Base-by-base conservation (phyloP, 2,888 invertebrate genomes). In the Drosophila sordidula region DNA sequence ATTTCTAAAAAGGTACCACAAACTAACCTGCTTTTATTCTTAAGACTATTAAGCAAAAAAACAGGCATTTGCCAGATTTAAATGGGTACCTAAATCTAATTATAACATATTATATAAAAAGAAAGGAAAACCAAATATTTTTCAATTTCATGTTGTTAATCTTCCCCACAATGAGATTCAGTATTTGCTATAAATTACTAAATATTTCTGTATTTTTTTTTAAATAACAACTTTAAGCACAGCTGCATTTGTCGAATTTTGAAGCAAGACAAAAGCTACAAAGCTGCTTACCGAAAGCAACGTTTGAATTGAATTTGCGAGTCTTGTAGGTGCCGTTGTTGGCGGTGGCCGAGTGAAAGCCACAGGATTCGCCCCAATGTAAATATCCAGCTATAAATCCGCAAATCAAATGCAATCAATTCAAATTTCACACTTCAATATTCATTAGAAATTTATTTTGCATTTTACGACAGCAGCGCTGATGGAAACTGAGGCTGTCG, bases 371-470 rank as follows among this genome's bases (percentile, higher is more conserved):
- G 49, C 58, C 63, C 42, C 65, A 76, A 75, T 71, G 80, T 79
- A 82, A 80, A 85, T 82, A 85, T 70, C 57, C 70, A 70, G 64
- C 72, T 75, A 79, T 75, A 86, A 86, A 73, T 82, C 80, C 80
- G 70, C 74, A 86, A 86, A 84, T 85, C 85, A 82, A 85, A 82
- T 76, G 74, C 86, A 85, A 85, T 85, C 85, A 85, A 85, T 85
- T 85, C 86, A 85, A 84, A 86, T 86, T 84, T 84, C 78, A 78
- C 86, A 85, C 86, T 85, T 84, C 86, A 85, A 82, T 85, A 86
- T 85, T 85, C 85, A 85, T 85, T 85, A 82, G 82, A 85, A 84
- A 84, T 81, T 69, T 85, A 86, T 81, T 86, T 85, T 84, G 62
- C 67, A 67, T 81, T 83, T 81, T 70, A 58, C 78, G 78, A 81